phyloP scores from a whole-genome alignment of 2,797 vertebrate species.

The Oreochromis mossambicus region DNA sequence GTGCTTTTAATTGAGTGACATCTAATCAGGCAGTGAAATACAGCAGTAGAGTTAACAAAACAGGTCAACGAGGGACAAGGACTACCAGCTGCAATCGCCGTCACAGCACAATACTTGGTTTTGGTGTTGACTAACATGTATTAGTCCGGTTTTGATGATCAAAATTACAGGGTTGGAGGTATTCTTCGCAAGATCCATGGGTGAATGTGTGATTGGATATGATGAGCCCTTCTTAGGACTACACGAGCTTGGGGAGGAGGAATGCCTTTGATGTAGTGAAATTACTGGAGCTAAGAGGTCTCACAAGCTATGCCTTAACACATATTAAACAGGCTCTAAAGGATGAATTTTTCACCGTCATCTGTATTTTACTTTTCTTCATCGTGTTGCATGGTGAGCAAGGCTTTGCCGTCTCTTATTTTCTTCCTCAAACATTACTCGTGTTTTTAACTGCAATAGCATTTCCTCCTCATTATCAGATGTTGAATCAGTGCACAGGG shows the following conservation, averaged over 20 bases:
- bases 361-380: slow-evolving; percentile 32
- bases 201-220: slow-evolving; percentile 67
- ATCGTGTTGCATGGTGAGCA: slow-evolving; percentile 24
- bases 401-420: slow-evolving; percentile 36
- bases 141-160: slow-evolving; percentile 60
- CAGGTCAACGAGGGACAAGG: slow-evolving; percentile 62
- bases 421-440: slow-evolving; percentile 42
- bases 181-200: slow-evolving; percentile 57
- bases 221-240: slow-evolving; percentile 71
- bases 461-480: slow-evolving; percentile 59
- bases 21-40: slow-evolving; percentile 77
- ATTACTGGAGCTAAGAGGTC: slow-evolving; percentile 68
- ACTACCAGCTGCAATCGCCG: slow-evolving; percentile 43
- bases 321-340: slow-evolving; percentile 69
- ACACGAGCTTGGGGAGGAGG: slow-evolving; percentile 63
- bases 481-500: slow-evolving; percentile 57
- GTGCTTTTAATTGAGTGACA: slow-evolving; percentile 82
- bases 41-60: slow-evolving; percentile 71
- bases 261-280: slow-evolving; percentile 72
- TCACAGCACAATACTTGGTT: not conserved
- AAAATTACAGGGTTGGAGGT: slow-evolving; percentile 50
- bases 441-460: slow-evolving; percentile 55
- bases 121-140: slow-evolving; percentile 25
- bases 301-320: slow-evolving; percentile 67
- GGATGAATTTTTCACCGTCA: slow-evolving; percentile 58